Base-by-base conservation (phyloP, 2,888 invertebrate genomes). In the Auanema freiburgensis region DNA sequence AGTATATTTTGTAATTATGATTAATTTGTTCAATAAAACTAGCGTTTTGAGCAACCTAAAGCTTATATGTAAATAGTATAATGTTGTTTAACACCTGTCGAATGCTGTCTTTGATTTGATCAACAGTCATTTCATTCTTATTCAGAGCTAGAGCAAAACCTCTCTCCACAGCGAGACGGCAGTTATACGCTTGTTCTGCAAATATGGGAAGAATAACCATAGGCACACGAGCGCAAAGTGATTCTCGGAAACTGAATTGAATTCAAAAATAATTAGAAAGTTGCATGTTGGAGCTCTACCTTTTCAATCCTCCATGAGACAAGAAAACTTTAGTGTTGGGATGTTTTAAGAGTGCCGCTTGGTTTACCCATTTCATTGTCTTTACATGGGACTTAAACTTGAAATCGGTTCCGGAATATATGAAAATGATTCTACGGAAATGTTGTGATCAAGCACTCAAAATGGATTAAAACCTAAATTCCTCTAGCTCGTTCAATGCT, bases 351-450 rank as follows among this genome's bases (percentile, higher is more conserved):
- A 46, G 4, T 16, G 46, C 46, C 21, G 46, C 46, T 21, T 46
- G 46, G 10, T 46, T 46, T 5, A 21, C 46, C 46, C 46, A 46
- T 10, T 46, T 46, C 46, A 46, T 10, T 21, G 21, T 21, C 16
- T 21, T 16, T 18, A 46, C 10, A 21, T 46, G 46, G 10, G 4
- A 5, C 21, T 21, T 21, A 10, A 46, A 21, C 21, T 18, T 16
- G 10, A 5, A 21, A 46, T 46, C 46, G 21, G 3, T 21, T 5
- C 46, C 46, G 10, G 16, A 21, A 46, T 46, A 46, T 3, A 46
- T 21, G 46, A 46, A 21, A 5, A 46, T 46, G 21, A 46, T 46
- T 46, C 46, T 46, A n/a, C n/a, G n/a, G 46, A 21, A 46, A 43
- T n/a, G 21, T 18, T 5, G 46, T 6, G 16, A 5, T 5, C 6